Base-by-base conservation (phyloP, 2,797 vertebrate genomes). In the Sus cebifrons region DNA sequence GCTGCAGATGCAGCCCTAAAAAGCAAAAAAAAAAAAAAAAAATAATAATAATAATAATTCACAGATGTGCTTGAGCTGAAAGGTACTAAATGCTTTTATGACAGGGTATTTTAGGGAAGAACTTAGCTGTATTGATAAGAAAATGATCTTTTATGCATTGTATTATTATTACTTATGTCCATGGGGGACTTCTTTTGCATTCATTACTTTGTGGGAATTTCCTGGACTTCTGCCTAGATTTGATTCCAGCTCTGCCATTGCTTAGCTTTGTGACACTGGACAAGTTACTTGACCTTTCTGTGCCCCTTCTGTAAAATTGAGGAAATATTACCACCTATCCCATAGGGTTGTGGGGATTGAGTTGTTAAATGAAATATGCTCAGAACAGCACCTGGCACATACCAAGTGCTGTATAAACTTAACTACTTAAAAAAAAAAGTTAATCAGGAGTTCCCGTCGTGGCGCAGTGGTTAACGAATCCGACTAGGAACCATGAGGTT, bases 181-280 rank as follows among this genome's bases (percentile, higher is more conserved):
- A 10, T 36, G 21, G 70, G 44, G 32, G 74, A 4, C 6, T 85
- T 40, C 49, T 68, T 81, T 20, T 44, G 15, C 5, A 29, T n/a
- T 64, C 93, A 27, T 64, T 40, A 29, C 36, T 90, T 74, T 74
- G 40, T 70, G 68, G 52, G 32, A 71, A 65, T 82, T 94, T 92
- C 8, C 36, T 65, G 56, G 54, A 29, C 13, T 77, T 52, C 56
- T 77, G 23, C 73, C 36, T 91, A 11, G 32, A n/a, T 85, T 91
- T 93, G 79, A 78, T 91, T 95, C 40, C 64, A 70, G 1, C 74
- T 95, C 71, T 49, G n/a, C 40, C 18, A 40, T 58, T 77, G 14
- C 32, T 36, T 83, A 36, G 40, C 84, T 82, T 2, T 79, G 65
- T 86, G 40, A 74, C 23, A 20, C 78, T 71, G 17, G 58, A 32